phyloP scores from a whole-genome alignment of 2,888 invertebrate genomes.

The Heteromyza rotundicornis region DNA sequence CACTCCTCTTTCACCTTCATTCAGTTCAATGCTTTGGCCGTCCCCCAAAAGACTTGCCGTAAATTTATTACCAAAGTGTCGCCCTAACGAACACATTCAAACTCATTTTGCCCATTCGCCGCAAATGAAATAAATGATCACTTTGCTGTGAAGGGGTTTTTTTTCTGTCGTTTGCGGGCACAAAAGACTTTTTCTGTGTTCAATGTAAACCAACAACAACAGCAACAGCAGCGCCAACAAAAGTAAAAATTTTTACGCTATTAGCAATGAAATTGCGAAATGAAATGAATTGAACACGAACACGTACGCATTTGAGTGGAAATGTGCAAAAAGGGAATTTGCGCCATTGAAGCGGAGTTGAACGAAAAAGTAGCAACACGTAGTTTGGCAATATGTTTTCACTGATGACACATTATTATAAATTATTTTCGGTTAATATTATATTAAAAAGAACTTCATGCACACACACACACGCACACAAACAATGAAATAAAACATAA shows the following conservation, averaged over 20 bases:
- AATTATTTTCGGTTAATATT: neutral
- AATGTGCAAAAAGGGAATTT: neutral
- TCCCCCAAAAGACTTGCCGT: neutral
- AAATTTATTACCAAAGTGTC: neutral
- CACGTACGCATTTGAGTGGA: conserved; percentile 1
- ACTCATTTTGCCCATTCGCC: conserved; percentile 24
- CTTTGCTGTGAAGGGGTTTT: conserved; percentile 42
- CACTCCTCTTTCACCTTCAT: neutral
- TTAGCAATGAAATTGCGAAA: conserved; percentile 44
- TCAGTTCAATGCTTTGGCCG: too few species aligned
- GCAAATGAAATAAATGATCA: conserved; percentile 44
- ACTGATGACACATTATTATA: conserved; percentile 11
- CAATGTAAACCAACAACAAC: too few species aligned
- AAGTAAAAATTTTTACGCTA: conserved; percentile 43
- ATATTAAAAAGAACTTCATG: neutral
- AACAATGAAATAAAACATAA: too few species aligned
- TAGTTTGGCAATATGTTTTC: conserved; percentile 9
- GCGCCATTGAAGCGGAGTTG: neutral
- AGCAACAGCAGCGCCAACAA: too few species aligned
- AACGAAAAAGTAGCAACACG: conserved; percentile 2
- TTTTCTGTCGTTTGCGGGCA: conserved; percentile 43
- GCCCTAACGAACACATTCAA: conserved; percentile 39
- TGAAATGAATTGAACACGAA: conserved; percentile 42
- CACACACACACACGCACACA: neutral
- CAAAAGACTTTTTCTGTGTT: too few species aligned